Percentiles rank a stretch among this genome's conserved stretches.
phyloP scores from a whole-genome alignment of 1,140 invertebrate genomes.

The Sycophaga agraensis region DNA sequence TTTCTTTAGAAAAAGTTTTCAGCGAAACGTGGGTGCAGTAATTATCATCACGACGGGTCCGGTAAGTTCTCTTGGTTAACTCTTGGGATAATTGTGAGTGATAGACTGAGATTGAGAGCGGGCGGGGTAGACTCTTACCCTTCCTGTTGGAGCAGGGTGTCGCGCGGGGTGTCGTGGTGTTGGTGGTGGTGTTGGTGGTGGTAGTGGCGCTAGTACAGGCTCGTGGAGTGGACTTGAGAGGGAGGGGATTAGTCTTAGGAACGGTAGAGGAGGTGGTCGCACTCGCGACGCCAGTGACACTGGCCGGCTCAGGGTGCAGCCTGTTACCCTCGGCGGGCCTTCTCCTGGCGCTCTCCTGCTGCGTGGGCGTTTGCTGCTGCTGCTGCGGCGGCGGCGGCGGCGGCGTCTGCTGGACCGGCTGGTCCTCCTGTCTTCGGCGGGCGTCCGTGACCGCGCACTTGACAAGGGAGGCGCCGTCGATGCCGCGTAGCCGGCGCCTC shows the following conservation, averaged over 20 bases:
- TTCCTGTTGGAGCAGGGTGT: slow-evolving; percentile 60
- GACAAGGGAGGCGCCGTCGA: slow-evolving; percentile 44
- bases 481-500: slow-evolving; percentile 46
- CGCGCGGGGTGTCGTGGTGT: slow-evolving; percentile 59
- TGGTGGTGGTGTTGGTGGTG: slow-evolving; percentile 56
- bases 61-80: slow-evolving; percentile 33
- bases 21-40: slow-evolving; percentile 38
- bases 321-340: background rate
- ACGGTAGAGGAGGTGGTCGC: background rate
- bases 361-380: slow-evolving; percentile 16
- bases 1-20: slow-evolving; percentile 30
- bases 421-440: slow-evolving; percentile 1
- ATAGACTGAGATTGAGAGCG: slow-evolving; percentile 37
- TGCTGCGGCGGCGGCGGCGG: slow-evolving; percentile 13
- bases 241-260: slow-evolving; percentile 40
- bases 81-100: slow-evolving; percentile 28
- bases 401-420: slow-evolving; percentile 27
- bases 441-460: slow-evolving; percentile 40
- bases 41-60: background rate
- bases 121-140: slow-evolving; percentile 60
- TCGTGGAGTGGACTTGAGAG: slow-evolving; percentile 52
- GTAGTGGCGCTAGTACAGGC: slow-evolving; percentile 56
- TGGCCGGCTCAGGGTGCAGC: background rate
- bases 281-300: background rate
- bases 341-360: slow-evolving; percentile 24